A percentile compares a stretch with the other conserved stretches of the same genome.
Evolutionary conservation across 2,888 invertebrate genomes (phyloP).

Genomic region (Mactromeris polynyma): DNA sequence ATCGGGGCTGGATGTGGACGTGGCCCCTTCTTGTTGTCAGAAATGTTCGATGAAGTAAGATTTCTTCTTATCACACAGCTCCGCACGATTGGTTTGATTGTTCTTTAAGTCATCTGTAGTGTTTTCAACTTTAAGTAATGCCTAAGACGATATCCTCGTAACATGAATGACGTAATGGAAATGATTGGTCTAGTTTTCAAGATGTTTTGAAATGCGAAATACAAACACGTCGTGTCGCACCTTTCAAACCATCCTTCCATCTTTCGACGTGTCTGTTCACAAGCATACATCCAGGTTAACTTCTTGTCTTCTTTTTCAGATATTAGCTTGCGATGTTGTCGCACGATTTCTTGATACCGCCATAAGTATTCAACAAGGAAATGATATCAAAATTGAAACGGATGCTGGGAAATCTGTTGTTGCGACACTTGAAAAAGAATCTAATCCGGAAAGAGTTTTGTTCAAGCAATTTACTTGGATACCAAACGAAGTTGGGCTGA

Average conservation of each 20-base stretch:
- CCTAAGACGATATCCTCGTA: no score
- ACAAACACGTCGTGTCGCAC: no score
- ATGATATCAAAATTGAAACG: slow-evolving; percentile 57
- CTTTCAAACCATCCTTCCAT: no score
- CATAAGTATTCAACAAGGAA: slow-evolving; percentile 75
- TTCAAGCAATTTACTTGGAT: slow-evolving; percentile 86
- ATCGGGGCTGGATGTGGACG: slow-evolving; percentile 81
- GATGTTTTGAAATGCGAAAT: no score
- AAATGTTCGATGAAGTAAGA: slow-evolving; percentile 77
- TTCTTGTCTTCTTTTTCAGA: slow-evolving; percentile 69
- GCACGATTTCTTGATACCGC: slow-evolving; percentile 80
- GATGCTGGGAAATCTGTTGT: slow-evolving; percentile 56
- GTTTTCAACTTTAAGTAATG: no score
- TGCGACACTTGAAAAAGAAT: slow-evolving; percentile 51
- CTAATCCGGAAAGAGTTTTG: slow-evolving; percentile 72
- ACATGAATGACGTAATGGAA: no score
- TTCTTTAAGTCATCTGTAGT: no score
- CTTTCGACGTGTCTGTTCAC: neutral
- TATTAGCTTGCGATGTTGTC: slow-evolving; percentile 82
- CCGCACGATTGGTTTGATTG: no score
- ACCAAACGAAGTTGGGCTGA: slow-evolving; percentile 82
- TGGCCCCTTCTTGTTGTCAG: slow-evolving; percentile 78
- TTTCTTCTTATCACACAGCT: no score
- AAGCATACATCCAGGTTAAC: neutral
- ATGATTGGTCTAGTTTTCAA: no score